phyloP scores from a whole-genome alignment of 1,140 invertebrate species.

The Tetramorium alpestre region DNA sequence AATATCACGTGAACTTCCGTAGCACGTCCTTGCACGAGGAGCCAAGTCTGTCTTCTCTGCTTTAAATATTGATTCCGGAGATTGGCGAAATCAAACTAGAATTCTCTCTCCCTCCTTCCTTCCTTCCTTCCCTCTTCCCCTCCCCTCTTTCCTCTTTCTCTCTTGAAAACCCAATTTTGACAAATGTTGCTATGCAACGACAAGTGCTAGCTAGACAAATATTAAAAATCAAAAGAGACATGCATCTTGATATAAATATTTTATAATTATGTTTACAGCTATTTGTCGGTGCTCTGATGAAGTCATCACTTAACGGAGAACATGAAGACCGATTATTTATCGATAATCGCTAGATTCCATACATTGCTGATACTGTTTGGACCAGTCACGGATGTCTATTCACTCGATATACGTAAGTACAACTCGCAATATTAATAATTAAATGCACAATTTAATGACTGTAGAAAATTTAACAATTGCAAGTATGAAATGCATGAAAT shows the following conservation, averaged over 20 bases:
- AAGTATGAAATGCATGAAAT: background rate
- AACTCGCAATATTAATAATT: background rate
- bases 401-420: constrained; percentile 81
- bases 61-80: constrained; percentile 60
- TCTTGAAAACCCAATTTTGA: background rate
- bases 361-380: constrained; percentile 76
- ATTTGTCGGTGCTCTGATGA: constrained; percentile 79
- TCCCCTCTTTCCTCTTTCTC: background rate
- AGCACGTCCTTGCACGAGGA: constrained; percentile 44
- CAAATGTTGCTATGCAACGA: background rate
- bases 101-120: background rate
- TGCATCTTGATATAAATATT: background rate
- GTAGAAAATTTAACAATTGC: background rate
- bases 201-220: background rate
- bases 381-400: constrained; percentile 72
- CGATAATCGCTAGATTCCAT: constrained; percentile 76
- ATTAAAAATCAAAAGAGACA: background rate
- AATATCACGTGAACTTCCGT: constrained; percentile 42
- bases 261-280: constrained; percentile 71
- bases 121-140: background rate
- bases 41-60: constrained; percentile 44
- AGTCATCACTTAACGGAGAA: constrained; percentile 77
- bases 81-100: constrained; percentile 50
- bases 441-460: background rate
- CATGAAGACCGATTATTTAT: constrained; percentile 82